phyloP scores from a whole-genome alignment of 2,888 invertebrate genomes.

The Chydorus sphaericus region DNA sequence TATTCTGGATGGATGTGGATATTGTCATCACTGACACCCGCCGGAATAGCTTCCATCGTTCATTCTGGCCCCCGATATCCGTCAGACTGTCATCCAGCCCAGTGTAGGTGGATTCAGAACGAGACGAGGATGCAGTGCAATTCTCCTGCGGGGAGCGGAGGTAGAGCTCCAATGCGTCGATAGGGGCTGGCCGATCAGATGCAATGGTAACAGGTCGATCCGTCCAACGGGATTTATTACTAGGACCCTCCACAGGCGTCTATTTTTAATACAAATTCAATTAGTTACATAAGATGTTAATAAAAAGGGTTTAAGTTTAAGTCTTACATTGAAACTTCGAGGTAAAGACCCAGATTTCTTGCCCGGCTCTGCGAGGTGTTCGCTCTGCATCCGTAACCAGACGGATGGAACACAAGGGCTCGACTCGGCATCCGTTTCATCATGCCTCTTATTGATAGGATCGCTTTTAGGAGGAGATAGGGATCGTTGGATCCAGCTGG shows the following conservation, averaged over 20 bases:
- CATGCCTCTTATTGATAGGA: background rate
- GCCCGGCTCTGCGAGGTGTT: conserved; percentile 46
- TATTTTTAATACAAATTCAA: no score
- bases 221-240: conserved; percentile 24
- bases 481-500: conserved; percentile 11
- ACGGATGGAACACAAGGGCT: conserved; percentile 48
- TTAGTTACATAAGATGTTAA: background rate
- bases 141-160: conserved; percentile 16
- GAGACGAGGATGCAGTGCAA: conserved; percentile 6
- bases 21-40: conserved; percentile 34
- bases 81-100: conserved; percentile 28
- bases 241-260: conserved; percentile 3
- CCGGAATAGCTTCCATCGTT: conserved; percentile 26
- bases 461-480: conserved; percentile 1
- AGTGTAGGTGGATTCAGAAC: conserved; percentile 22
- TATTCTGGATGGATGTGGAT: conserved; percentile 57
- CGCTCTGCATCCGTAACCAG: conserved; percentile 54
- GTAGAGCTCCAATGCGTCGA: conserved; percentile 8
- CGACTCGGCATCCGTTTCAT: background rate
- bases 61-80: no score
- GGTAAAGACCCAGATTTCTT: conserved; percentile 64
- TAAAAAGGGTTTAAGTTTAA: background rate
- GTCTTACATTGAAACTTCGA: conserved; percentile 50
- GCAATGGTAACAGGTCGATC: conserved; percentile 56
- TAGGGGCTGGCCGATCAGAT: conserved; percentile 39